Evolutionary conservation across 2,113 vertebrate species (phyloP), one percentile per base, ranked within the genome.

Genomic region (Colossoma macropomum): DNA sequence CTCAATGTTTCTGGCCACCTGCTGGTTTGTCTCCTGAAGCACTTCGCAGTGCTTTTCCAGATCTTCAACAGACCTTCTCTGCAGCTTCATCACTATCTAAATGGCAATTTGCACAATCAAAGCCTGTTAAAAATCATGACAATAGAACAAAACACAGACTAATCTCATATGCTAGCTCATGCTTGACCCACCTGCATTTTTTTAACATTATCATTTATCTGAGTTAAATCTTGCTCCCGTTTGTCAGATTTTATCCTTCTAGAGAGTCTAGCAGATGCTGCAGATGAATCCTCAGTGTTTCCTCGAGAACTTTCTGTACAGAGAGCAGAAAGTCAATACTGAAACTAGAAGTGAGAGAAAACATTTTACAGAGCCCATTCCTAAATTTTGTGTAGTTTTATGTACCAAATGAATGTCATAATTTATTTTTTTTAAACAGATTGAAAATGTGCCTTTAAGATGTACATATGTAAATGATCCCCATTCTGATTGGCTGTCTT

Each of bases 61-160:
- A 50, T 93, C 86, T 30, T 87, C 77, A 0, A 93, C 50, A 7
- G 88, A n/a, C 0, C n/a, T 54, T 65, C 3, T 87, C 84, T 84
- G 85, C 66, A 79, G 70, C 21, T 62, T 81, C 30, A 87, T 72
- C 83, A 93, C 80, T 41, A 75, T 10, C 94, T 95, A 45, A 56
- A 74, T 56, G 25, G 28, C 75, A 82, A 60, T 60, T 13, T 30
- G 79, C 41, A 50, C 34, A 38, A 38, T 52, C 15, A 63, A 17
- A 17, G 8, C 15, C 12, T 23, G 41, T 41, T 21, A 27, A 3
- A 77, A 45, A 10, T 30, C 50, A 75, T 9, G 3, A 48, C 17
- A 52, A 69, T 3, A 32, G 27, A 75, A 34, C 19, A 28, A 28
- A 70, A 74, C 62, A 23, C 8, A 30, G 38, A 45, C 13, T 30